Base-by-base conservation (phyloP, 2,113 vertebrate genomes). In the Labrus mixtus region DNA sequence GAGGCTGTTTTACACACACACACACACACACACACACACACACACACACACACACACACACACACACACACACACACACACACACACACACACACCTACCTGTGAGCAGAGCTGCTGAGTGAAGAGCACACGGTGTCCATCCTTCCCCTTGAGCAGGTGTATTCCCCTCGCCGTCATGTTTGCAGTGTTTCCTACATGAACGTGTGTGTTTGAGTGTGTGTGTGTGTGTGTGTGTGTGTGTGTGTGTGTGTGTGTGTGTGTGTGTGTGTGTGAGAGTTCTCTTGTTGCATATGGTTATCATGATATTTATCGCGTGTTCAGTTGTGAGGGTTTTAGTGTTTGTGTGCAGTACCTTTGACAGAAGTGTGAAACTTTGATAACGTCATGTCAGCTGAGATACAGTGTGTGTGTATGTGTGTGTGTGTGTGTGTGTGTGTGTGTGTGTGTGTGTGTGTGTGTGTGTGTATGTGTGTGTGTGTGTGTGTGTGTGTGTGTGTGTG, bases 251-350 rank as follows among this genome's bases (percentile, higher is more conserved):
- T 37, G 69, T 6, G 29, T 33, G 29, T 33, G 4, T 33, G 29
- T 2, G 29, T 33, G 29, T 36, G 79, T 25, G 67, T n/a, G 63
- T 20, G 50, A 11, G 75, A 29, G 67, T 72, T 76, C 43, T 46
- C 10, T 61, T 46, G 62, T 79, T 77, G 73, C 64, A 62, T 77
- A 65, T 81, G 64, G 55, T 76, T 51, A 70, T 73, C 70, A 82
- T 77, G 70, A 71, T 89, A 89, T 83, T 87, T 86, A 87, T 64
- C 50, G 56, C 39, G 78, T 89, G 88, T 87, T 87, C 67, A 84
- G 86, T 81, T 81, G 80, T 90, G 1, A 36, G 43, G 70, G 73
- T 86, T 89, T 71, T 83, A 83, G 90, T 87, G 73, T 86, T 77
- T 60, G 77, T 86, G 78, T 76, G 51, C 73, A 57, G 85, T 80